These are phyloP conservation scores for Hiodon tergisus DNA, from an alignment of 2,113 vertebrate species.

Conservation along the genomic window DNA sequence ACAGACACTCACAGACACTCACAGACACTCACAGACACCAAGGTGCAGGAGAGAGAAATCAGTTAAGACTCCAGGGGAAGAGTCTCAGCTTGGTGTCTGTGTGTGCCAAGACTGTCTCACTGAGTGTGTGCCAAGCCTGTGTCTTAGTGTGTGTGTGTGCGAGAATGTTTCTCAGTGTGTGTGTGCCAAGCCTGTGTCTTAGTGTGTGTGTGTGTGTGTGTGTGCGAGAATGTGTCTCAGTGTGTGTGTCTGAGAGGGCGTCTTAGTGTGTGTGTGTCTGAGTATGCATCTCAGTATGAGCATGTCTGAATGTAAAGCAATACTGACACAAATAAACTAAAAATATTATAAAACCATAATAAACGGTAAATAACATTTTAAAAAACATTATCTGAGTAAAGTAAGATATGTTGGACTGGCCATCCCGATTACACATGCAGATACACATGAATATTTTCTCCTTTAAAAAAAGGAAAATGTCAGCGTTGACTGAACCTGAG, in stretches of 20 bases:
- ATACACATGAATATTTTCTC: background rate
- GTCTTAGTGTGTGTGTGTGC: slow-evolving; percentile 1
- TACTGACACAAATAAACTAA: background rate
- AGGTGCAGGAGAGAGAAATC: too few relatives aligned
- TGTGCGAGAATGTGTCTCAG: slow-evolving; percentile 2
- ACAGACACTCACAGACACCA: too few relatives aligned
- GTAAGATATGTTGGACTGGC: background rate
- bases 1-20: too few relatives aligned
- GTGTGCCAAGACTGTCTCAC: background rate
- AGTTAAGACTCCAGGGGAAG: slow-evolving; percentile 22
- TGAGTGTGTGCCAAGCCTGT: background rate
- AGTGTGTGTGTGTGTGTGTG: slow-evolving; percentile 6
- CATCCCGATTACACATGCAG: background rate
- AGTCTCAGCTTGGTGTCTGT: slow-evolving; percentile 27
- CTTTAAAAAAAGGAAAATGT: too few relatives aligned
- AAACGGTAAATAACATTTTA: background rate
- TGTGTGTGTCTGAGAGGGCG: slow-evolving; percentile 9
- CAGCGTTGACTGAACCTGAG: too few relatives aligned
- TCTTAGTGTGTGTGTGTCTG: slow-evolving; percentile 2
- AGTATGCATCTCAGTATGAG: background rate
- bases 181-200: background rate
- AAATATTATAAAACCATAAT: too few relatives aligned
- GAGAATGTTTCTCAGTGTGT: slow-evolving; percentile 6
- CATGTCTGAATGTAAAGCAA: slow-evolving; percentile 2
- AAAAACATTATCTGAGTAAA: background rate